A percentile compares a stretch with the other conserved stretches of the same genome.
Evolutionary conservation across 2,113 vertebrate species (phyloP).

Genomic region (Coptodon rendalli): DNA sequence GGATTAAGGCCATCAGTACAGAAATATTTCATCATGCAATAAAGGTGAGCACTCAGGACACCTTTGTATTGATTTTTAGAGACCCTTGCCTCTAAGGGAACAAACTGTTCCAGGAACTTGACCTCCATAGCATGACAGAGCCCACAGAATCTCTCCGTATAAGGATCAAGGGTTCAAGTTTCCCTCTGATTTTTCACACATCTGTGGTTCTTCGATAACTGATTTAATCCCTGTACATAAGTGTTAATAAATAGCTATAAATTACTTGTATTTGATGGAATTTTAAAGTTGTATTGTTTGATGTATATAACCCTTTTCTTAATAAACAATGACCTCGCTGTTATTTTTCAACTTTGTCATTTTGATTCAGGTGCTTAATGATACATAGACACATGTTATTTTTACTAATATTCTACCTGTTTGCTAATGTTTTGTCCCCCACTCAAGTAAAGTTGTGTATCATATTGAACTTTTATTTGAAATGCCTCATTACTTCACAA

Average conservation of each 20-base stretch:
- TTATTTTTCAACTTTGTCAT: neutral
- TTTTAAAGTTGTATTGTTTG: neutral
- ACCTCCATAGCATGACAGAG: neutral
- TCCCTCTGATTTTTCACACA: neutral
- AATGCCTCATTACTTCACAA: conserved; percentile 10
- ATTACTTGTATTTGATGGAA: neutral
- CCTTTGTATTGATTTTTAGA: neutral
- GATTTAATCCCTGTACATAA: neutral
- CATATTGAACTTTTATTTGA: neutral
- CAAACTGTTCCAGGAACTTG: neutral
- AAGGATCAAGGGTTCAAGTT: neutral
- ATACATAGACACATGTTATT: neutral
- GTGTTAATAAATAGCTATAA: neutral
- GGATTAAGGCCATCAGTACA: neutral
- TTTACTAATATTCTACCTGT: neutral
- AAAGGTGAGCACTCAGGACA: neutral
- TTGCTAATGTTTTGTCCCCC: neutral
- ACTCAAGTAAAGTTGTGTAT: neutral
- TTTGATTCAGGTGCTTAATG: neutral
- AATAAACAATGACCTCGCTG: neutral
- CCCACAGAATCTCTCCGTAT: neutral
- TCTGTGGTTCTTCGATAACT: neutral
- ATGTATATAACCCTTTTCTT: neutral
- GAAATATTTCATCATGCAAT: neutral
- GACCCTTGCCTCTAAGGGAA: neutral